Conservation (phyloP, 2,888 invertebrate genomes). For the Lobophora halterata region DNA sequence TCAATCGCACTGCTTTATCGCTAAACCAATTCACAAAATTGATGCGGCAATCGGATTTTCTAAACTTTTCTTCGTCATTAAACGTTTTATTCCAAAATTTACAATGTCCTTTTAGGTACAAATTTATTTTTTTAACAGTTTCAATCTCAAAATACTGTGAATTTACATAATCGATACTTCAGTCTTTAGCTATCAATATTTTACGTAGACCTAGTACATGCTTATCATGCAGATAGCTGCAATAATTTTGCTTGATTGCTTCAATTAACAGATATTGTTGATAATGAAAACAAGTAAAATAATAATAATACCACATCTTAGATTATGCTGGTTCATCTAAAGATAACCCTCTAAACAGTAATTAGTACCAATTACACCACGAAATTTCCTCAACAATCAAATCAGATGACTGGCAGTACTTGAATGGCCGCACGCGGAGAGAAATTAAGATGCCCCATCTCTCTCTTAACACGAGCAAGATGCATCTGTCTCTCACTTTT, state of each 20-base stretch:
- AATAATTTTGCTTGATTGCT: no score
- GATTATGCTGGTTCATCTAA: constrained; percentile 37
- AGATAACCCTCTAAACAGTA: constrained; percentile 68
- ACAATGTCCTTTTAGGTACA: no score
- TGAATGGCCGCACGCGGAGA: constrained; percentile 72
- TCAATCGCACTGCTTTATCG: constrained; percentile 33
- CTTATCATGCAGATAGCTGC: no score
- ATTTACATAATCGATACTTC: no score
- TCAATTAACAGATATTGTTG: no score
- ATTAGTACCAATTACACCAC: constrained; percentile 74
- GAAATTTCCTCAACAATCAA: constrained; percentile 73
- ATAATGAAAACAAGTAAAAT: not conserved
- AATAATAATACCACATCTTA: not conserved
- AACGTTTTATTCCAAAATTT: constrained; percentile 23
- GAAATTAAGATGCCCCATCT: constrained; percentile 55
- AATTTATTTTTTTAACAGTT: no score
- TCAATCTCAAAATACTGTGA: no score
- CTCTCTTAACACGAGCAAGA: constrained; percentile 37
- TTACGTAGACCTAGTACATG: no score
- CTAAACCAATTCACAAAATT: constrained; percentile 21
- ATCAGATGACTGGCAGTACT: constrained; percentile 73
- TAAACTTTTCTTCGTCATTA: constrained; percentile 27
- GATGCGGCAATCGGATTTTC: constrained; percentile 34
- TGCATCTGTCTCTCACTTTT: constrained; percentile 41
- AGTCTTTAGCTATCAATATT: no score